These are phyloP conservation scores for Scaptomyza tumidula DNA, from an alignment of 2,888 invertebrate species.

Conservation along the genomic window DNA sequence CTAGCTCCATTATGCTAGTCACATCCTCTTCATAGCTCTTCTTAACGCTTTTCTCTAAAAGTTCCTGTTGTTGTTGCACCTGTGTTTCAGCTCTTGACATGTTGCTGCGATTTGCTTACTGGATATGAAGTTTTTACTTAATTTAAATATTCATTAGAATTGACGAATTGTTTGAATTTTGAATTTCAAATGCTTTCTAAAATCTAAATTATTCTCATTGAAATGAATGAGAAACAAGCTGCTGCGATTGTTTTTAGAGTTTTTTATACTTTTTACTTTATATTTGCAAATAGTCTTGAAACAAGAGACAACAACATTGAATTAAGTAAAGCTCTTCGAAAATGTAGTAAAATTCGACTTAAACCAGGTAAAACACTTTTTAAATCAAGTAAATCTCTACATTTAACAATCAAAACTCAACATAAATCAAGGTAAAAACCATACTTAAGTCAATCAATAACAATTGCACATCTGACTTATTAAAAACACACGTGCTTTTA, in stretches of 20 bases:
- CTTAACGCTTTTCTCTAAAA: neutral
- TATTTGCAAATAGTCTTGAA: neutral
- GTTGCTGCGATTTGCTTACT: neutral
- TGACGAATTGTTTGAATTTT: neutral
- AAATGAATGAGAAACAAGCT: neutral
- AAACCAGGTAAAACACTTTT: too few species aligned
- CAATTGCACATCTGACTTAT: too few species aligned
- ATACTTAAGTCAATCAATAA: neutral
- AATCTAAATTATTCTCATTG: too few species aligned
- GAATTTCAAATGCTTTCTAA: conserved; percentile 14
- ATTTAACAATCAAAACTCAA: neutral
- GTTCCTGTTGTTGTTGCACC: neutral
- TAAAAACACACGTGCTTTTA: too few species aligned
- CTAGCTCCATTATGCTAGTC: conserved; percentile 5
- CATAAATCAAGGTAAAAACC: too few species aligned
- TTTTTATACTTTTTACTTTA: too few species aligned
- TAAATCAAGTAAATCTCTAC: too few species aligned
- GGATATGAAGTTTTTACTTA: too few species aligned
- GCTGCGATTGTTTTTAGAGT: neutral
- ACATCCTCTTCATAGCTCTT: neutral
- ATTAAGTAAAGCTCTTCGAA: too few species aligned
- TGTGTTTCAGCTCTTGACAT: conserved; percentile 19
- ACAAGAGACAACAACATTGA: neutral
- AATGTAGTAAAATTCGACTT: too few species aligned
- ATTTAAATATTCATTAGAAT: neutral